phyloP scores from a whole-genome alignment of 2,888 invertebrate genomes.

The Ceraclea dissimilis region DNA sequence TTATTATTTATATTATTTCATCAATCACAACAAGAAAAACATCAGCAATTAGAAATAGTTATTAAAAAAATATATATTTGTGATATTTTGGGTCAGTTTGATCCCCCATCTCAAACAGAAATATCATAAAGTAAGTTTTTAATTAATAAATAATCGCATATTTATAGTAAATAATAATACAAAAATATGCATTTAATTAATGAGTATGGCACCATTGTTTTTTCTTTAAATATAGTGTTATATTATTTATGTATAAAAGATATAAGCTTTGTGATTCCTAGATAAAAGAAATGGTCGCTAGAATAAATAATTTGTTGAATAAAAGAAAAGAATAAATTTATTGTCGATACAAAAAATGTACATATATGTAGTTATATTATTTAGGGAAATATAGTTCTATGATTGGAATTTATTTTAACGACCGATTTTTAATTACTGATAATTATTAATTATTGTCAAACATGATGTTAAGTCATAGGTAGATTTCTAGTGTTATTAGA shows the following conservation, averaged over 20 bases:
- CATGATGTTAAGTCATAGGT: slow-evolving; percentile 36
- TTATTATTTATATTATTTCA: too few species aligned
- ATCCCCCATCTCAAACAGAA: too few species aligned
- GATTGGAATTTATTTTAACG: slow-evolving; percentile 17
- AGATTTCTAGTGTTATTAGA: slow-evolving; percentile 38
- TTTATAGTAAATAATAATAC: too few species aligned
- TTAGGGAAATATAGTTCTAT: slow-evolving; percentile 30
- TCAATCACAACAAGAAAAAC: too few species aligned
- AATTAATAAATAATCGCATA: too few species aligned
- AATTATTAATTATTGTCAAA: slow-evolving; percentile 3
- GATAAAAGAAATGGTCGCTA: slow-evolving; percentile 21
- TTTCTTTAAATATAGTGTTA: too few species aligned
- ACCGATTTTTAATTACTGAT: not conserved
- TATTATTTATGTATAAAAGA: not conserved
- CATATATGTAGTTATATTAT: slow-evolving; percentile 17
- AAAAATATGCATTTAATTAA: too few species aligned
- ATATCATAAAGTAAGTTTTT: too few species aligned
- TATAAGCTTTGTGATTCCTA: slow-evolving; percentile 20
- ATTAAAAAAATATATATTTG: too few species aligned
- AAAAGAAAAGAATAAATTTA: not conserved
- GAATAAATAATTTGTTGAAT: slow-evolving; percentile 1
- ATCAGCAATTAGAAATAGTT: too few species aligned
- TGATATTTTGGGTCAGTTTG: too few species aligned
- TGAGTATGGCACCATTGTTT: too few species aligned
- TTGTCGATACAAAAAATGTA: not conserved